phyloP scores from a whole-genome alignment of 2,113 vertebrate genomes.

The Gallinago jamesoni region DNA sequence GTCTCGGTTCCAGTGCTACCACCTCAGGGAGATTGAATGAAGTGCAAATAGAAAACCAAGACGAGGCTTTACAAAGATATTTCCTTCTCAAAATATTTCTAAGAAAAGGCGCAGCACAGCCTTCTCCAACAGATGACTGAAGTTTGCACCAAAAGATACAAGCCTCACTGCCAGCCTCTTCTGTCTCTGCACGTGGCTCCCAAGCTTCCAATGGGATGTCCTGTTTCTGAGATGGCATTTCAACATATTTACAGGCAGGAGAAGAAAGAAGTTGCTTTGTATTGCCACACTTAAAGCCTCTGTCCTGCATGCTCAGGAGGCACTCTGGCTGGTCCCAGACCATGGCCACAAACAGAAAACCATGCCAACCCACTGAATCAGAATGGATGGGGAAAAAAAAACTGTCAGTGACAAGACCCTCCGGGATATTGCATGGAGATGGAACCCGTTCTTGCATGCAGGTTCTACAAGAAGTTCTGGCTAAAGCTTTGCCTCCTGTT shows the following conservation, averaged over 20 bases:
- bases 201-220: not conserved
- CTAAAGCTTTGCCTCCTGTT: not conserved
- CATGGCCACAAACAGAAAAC: not conserved
- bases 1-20: not conserved
- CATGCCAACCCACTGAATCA: not conserved
- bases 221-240: not conserved
- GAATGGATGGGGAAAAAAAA: not conserved
- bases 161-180: not conserved
- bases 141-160: not conserved
- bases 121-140: not conserved
- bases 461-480: not conserved
- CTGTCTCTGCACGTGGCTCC: not conserved
- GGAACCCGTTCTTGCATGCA: not conserved
- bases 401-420: not conserved
- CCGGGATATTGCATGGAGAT: not conserved
- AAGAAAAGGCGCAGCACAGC: not conserved
- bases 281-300: rapidly evolving
- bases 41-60: not conserved
- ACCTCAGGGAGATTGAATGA: not conserved
- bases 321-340: not conserved
- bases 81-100: not conserved
- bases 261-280: not conserved
- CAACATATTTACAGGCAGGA: not conserved
- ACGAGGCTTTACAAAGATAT: not conserved
- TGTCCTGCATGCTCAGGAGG: not conserved